phyloP scores from a whole-genome alignment of 2,113 vertebrate genomes.

The Martes martes region DNA sequence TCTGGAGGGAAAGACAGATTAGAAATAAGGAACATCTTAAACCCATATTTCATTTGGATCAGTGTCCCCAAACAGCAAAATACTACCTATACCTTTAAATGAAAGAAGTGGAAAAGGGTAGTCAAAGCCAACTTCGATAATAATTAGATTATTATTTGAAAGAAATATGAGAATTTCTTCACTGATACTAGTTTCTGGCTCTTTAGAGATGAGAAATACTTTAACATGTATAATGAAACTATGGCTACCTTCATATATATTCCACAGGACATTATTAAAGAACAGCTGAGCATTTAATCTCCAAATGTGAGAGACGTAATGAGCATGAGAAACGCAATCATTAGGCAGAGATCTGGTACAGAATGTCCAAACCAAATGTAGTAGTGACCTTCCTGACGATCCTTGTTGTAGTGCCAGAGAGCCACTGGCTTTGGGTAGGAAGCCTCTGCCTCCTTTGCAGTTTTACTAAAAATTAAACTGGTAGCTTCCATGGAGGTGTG shows the following conservation, averaged over 20 bases:
- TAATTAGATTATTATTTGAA: background rate
- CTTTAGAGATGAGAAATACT: background rate
- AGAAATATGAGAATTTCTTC: background rate
- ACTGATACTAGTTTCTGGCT: background rate
- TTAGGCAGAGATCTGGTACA: background rate
- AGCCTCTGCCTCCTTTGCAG: background rate
- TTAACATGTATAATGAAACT: background rate
- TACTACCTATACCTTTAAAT: background rate
- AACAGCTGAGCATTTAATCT: background rate
- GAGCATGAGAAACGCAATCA: background rate
- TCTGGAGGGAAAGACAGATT: background rate
- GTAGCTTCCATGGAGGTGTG: background rate
- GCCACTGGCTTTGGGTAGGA: background rate
- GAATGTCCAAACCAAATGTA: background rate
- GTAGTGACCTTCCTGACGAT: background rate
- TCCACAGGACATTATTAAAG: background rate
- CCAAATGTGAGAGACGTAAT: background rate
- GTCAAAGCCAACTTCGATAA: background rate
- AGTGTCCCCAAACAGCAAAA: background rate
- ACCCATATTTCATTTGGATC: background rate
- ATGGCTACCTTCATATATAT: background rate
- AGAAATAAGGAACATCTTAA: background rate
- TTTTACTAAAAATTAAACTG: slow-evolving; percentile 19
- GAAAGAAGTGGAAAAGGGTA: background rate
- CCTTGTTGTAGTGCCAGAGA: background rate